Conservation (phyloP, 2,888 invertebrate genomes). For the Limnephilus marmoratus region DNA sequence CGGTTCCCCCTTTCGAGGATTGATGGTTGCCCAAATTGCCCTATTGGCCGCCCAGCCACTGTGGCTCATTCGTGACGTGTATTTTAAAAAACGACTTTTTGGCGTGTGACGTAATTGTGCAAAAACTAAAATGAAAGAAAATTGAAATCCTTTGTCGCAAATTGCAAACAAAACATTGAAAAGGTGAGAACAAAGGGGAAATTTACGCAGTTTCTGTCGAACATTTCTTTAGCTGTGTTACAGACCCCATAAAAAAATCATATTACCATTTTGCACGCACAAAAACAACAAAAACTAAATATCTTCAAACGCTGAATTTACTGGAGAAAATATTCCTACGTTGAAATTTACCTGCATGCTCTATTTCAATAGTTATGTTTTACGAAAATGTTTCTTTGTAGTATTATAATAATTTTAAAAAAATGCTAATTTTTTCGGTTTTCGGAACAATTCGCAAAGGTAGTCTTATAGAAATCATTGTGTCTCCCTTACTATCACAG, state of each 20-base stretch:
- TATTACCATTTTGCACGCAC: background rate
- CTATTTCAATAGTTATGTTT: no score
- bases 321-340: no score
- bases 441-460: no score
- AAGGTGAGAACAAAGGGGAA: background rate
- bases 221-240: background rate
- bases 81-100: conserved; percentile 36
- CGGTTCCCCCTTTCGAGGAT: no score
- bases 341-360: no score
- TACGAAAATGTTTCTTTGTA: no score
- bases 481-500: no score
- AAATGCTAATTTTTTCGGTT: no score
- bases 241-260: no score
- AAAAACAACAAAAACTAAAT: background rate
- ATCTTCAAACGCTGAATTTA: no score
- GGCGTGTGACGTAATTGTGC: conserved; percentile 23
- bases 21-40: background rate
- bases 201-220: background rate
- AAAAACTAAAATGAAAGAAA: conserved; percentile 7
- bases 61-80: background rate
- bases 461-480: no score
- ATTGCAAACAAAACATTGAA: conserved; percentile 18
- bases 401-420: no score
- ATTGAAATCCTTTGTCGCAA: conserved; percentile 19
- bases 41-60: background rate